Evolutionary conservation across 2,113 vertebrate genomes (phyloP), one percentile per base, ranked within the genome.

Genomic region (Crotalus helleri): DNA sequence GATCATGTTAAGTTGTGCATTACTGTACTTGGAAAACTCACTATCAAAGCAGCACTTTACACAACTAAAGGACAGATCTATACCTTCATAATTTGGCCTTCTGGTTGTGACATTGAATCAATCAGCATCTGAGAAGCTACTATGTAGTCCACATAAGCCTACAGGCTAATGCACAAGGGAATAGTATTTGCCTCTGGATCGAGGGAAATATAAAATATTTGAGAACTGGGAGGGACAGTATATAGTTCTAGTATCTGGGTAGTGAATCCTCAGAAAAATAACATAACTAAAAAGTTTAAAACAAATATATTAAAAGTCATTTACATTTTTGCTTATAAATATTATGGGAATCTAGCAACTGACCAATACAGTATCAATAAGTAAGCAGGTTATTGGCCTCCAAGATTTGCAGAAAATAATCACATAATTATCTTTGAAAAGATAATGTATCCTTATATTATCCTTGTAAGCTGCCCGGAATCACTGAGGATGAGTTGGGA

Each of bases 21-120:
- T 94, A 92, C 92, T 94, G 92, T 92, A 92, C 92, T 94, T 93
- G 92, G 91, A 90, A 96, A 96, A 94, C 85, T 90, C 91, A 53
- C 93, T 92, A 81, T 89, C 92, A 85, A 91, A 94, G 29, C 3
- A 29, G 93, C 88, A 26, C 69, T 93, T 93, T 49, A 81, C 13
- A 3, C 33, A 74, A 74, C 0, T 1, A 90, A 49, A 91, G 93
- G 93, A 90, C 26, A 69, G 64, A 93, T 92, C 21, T 53, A 13
- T 88, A 26, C 93, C 93, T 93, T 69, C 89, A 85, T 92, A 12
- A 33, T 0, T 0, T 0, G 51, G 88, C 29, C 13, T 21, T 61
- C 8, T 57, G 33, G 8, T 6, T 12, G 46, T 39, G 57, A 17
- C 21, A 13, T 64, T 26, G 44, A 92, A 44, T 33, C 39, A n/a